These are phyloP conservation scores for Pangasius sanitwongsei DNA, from an alignment of 2,797 vertebrate species.

Conservation along the genomic window DNA sequence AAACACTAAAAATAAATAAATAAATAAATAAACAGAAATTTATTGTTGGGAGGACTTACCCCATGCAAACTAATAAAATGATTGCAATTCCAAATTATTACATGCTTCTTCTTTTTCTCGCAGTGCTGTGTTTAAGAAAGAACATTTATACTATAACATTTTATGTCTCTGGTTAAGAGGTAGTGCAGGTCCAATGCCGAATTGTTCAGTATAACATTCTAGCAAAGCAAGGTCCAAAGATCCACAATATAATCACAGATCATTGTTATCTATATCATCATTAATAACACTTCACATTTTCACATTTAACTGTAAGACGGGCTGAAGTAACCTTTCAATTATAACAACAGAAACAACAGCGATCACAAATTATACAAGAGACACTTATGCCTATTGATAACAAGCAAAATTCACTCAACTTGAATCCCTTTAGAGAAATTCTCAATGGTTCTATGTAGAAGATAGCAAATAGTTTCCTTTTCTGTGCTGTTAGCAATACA, in stretches of 20 bases:
- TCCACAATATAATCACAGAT: conserved; percentile 3
- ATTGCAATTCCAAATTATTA: neutral
- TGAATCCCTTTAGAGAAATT: neutral
- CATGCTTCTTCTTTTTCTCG: neutral
- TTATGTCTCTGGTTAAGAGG: neutral
- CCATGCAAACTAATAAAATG: neutral
- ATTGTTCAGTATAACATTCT: neutral
- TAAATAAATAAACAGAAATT: neutral
- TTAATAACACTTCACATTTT: neutral
- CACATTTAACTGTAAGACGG: neutral
- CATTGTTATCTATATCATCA: neutral
- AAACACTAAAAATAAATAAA: neutral
- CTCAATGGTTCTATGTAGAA: neutral
- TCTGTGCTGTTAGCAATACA: neutral
- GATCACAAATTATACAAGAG: neutral
- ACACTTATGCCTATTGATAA: neutral
- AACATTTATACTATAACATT: neutral
- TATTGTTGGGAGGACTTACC: neutral
- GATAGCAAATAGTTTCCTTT: neutral
- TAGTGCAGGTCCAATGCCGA: neutral
- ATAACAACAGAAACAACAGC: neutral
- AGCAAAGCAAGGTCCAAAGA: neutral
- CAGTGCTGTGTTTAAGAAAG: neutral
- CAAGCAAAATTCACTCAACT: neutral
- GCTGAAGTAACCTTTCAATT: neutral